Evolutionary conservation across 2,888 invertebrate genomes (phyloP), one percentile per base, ranked within the genome.

Genomic region (Lasioglossum marginatum): DNA sequence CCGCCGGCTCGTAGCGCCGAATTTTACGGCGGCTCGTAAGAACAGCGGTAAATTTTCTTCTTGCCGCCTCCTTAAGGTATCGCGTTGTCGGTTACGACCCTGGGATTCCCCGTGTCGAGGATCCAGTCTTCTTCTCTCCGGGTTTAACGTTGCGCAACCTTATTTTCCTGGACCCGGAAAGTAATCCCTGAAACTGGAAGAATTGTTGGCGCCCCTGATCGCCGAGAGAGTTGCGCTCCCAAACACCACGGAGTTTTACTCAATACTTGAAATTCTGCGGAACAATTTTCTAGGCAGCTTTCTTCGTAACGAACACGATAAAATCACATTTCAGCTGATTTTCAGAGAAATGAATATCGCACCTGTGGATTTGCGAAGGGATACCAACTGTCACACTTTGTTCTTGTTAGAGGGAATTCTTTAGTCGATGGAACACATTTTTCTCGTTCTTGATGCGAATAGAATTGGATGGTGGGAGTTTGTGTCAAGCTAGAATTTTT

Each of bases 21-120:
- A 90, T 90, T 90, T 90, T 90, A 90, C 77, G 87, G 85, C 73
- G 71, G 43, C 79, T 88, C 87, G 87, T 87, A 87, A 90, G 86
- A 57, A 66, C 75, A 40, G 57, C 86, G 66, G 88, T 90, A 90
- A 90, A 89, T 87, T 90, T 83, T 66, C 75, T 83, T 78, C 83
- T 83, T 82, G 72, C 85, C 60, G 71, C 63, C 31, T 74, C 34
- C 52, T 72, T 37, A 70, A 79, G 57, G 68, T 68, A 70, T 74
- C 73, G 74, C 78, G 43, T 77, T 66, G 76, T 76, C 79, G 79
- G 79, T 52, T 71, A 75, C 66, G 70, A 80, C 73, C 48, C 52
- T 12, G 68, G 60, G 57, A 77, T 79, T 68, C 37, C 40, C 66
- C n/a, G 31, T 43, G 27, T 37, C 66, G 48, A 43, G 45, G 27